Base-by-base conservation (phyloP, 2,113 vertebrate genomes). In the Tragelaphus imberbis region DNA sequence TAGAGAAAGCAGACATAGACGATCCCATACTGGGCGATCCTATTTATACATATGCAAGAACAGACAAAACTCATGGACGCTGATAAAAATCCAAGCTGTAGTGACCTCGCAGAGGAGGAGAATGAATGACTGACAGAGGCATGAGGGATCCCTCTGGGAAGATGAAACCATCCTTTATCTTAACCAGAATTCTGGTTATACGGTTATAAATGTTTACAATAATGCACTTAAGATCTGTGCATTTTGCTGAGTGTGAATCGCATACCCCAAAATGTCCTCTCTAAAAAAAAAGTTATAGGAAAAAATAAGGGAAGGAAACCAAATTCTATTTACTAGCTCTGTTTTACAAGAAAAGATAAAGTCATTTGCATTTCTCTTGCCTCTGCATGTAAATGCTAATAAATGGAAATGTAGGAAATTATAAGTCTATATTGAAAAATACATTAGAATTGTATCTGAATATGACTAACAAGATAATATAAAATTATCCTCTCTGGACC, bases 401-500 rank as follows among this genome's bases (percentile, higher is more conserved):
- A 95, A 95, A 95, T 61, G 23, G 68, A 96, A 51, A 94, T 77
- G 15, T 58, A 95, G 75, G 53, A 89, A 88, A 97, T 92, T 68
- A 82, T 51, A 94, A 93, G 53, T 68, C 79, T 85, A 79, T 91
- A 71, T 90, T 97, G 84, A 97, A 96, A 96, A 97, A 91, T 91
- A 86, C 81, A 91, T 97, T 94, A 91, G 95, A 95, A 94, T 84
- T 81, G 3, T 90, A 94, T 84, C 79, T 98, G 91, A 40, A 91
- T 97, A 96, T 97, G 79, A 98, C 97, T 98, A 98, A 98, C 92
- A 91, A 98, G 97, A 97, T 92, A 98, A 63, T 84, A 95, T 61
- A 98, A 98, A 98, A 98, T 98, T 98, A 98, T 97, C 96, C 98
- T 97, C 88, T 95, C 79, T 91, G 96, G 96, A 96, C 96, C 96